Evolutionary conservation across 2,888 invertebrate genomes (phyloP).

Genomic region (Habrosyne pyritoides): DNA sequence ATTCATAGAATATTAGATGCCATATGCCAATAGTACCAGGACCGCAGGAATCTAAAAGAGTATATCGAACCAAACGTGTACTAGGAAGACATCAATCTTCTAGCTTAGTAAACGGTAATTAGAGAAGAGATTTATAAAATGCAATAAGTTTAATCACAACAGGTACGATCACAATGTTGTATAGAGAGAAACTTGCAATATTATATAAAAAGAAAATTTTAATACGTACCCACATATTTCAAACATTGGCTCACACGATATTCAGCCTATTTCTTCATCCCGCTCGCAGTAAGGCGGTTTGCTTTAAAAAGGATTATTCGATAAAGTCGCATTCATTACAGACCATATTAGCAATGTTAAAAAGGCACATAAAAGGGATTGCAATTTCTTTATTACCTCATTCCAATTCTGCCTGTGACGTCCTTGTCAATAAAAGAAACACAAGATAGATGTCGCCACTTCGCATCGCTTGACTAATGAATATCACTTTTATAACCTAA

Average conservation of each 20-base stretch:
- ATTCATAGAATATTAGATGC: background rate
- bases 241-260: background rate
- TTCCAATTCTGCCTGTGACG: constrained; percentile 56
- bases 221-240: background rate
- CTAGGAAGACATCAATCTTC: background rate
- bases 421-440: constrained; percentile 67
- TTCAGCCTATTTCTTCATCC: constrained; percentile 29
- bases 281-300: constrained; percentile 29
- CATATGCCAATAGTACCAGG: background rate
- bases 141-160: background rate
- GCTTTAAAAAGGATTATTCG: constrained; percentile 53
- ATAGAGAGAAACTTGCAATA: background rate
- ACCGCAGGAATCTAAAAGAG: background rate
- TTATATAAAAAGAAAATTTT: background rate
- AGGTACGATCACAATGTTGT: background rate
- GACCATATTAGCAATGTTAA: constrained; percentile 50
- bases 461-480: constrained; percentile 56
- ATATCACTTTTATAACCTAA: constrained; percentile 34
- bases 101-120: background rate
- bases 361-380: constrained; percentile 55
- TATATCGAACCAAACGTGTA: background rate
- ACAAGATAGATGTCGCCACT: constrained; percentile 67
- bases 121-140: background rate
- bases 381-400: constrained; percentile 73
- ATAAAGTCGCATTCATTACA: constrained; percentile 60